Evolutionary conservation across 2,113 vertebrate species (phyloP).

Genomic region (Setophaga kirtlandii): DNA sequence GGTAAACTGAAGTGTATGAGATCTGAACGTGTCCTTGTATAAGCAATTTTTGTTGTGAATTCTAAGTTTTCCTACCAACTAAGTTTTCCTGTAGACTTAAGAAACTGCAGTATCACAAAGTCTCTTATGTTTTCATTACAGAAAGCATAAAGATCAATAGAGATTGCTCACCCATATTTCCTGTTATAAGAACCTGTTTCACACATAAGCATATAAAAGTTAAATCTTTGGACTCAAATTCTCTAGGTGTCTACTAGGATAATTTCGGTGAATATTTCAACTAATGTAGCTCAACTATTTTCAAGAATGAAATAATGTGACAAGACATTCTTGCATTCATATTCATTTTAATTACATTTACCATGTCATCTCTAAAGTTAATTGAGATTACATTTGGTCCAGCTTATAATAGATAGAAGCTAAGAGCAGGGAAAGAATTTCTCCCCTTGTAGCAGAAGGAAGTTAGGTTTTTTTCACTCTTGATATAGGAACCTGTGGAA

Average conservation of each 20-base stretch:
- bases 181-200: neutral
- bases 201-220: neutral
- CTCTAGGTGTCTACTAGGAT: neutral
- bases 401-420: neutral
- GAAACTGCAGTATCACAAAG: neutral
- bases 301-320: neutral
- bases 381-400: neutral
- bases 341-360: slow-evolving; percentile 10
- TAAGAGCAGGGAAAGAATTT: neutral
- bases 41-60: neutral
- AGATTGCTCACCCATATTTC: neutral
- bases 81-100: neutral
- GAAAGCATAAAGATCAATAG: neutral
- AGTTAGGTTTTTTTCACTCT: neutral
- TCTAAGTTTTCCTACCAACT: neutral
- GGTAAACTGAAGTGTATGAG: neutral
- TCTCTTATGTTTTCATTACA: neutral
- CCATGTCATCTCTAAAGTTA: neutral
- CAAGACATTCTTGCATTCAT: neutral
- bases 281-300: neutral
- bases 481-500: neutral
- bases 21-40: neutral
- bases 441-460: neutral
- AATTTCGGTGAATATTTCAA: neutral
- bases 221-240: neutral